Conservation (phyloP, 2,797 vertebrate species). For the Chlorospingus flavigularis region DNA sequence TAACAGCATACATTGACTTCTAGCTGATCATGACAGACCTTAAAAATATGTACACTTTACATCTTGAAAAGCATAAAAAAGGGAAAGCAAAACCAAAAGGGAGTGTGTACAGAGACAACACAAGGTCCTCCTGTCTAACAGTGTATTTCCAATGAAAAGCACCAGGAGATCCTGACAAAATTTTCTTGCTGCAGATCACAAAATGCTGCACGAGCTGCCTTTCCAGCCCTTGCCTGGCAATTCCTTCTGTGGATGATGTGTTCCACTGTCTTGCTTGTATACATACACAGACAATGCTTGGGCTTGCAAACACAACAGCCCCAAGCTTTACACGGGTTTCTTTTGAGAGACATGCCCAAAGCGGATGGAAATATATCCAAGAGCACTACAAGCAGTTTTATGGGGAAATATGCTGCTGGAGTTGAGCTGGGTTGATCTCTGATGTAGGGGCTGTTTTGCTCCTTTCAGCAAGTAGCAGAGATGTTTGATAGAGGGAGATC, state of each 20-base stretch:
- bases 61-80: neutral
- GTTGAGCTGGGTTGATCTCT: neutral
- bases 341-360: neutral
- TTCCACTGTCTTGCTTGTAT: neutral
- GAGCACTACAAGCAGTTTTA: neutral
- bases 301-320: neutral
- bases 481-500: neutral
- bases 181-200: neutral
- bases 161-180: neutral
- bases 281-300: fast-evolving
- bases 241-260: neutral
- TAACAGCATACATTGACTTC: neutral
- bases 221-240: neutral
- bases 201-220: neutral
- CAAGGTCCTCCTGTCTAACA: neutral
- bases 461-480: neutral
- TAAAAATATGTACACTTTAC: neutral
- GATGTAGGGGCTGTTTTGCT: neutral
- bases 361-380: neutral
- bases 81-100: neutral
- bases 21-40: neutral
- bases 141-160: neutral
- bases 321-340: neutral
- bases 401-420: neutral
- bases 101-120: neutral